Base-by-base conservation (phyloP, 1,140 invertebrate species). In the Choristoneura fumiferana region DNA sequence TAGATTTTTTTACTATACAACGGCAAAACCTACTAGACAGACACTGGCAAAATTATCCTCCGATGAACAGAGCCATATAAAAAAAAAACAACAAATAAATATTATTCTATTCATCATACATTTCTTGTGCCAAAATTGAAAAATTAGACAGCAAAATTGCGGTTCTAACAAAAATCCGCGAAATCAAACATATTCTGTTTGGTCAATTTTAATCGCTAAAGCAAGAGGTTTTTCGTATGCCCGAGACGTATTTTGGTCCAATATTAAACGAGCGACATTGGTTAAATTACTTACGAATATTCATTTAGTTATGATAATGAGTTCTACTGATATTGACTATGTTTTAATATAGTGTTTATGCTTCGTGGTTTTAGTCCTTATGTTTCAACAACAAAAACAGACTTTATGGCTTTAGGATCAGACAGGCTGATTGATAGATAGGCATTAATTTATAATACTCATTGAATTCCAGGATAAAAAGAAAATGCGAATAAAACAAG, bases 221-320 rank as follows among this genome's bases (percentile, higher is more conserved):
- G 35, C 1, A 3, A 37, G 12, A 37, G 35, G 12, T 37, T 37
- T 37, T 37, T 37, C 35, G 3, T 37, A 37, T 37, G 35, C 9
- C 35, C 35, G 35, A 37, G 35, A 37, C 35, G 35, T 37, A 37
- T 37, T 37, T 37, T 37, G 35, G 35, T 37, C 35, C 35, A 37
- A 37, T 37, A 37, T 37, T 9, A 37, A 37, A 37, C 35, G 35
- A n/a, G 35, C 35, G 35, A 37, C 35, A 37, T 10, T 37, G 35
- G 35, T 37, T 37, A 1, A 37, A 37, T 4, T 37, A 37, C 35
- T 37, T 5, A 37, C 12, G 35, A 37, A 9, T 37, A 4, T 4
- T 37, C 3, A 37, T 3, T 4, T 3, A 4, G 3, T 4, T n/a
- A n/a, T n/a, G n/a, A n/a, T n/a, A n/a, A n/a, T 37, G 35, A 37